Base-by-base conservation (phyloP, 2,113 vertebrate species). In the Platysternon megacephalum region DNA sequence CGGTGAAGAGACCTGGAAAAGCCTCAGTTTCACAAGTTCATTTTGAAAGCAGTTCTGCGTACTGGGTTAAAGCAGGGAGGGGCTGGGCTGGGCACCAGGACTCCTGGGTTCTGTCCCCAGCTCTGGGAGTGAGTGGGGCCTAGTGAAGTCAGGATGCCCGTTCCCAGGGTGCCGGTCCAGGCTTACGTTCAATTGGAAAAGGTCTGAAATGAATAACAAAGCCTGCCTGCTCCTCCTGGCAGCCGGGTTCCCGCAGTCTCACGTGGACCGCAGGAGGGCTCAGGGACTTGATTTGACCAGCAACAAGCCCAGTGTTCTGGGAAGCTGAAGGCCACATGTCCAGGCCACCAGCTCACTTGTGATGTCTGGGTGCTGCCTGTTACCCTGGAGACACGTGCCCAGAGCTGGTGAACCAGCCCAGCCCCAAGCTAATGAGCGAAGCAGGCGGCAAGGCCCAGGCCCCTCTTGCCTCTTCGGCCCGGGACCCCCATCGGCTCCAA, bases 221-320 rank as follows among this genome's bases (percentile, higher is more conserved):
- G 16, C 39, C 39, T 76, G 39, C n/a, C 61, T 9, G 35, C 93
- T 94, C 94, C 96, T 93, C 79, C 97, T 97, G 82, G 92, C 86
- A 96, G 7, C 24, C 12, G 0, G 8, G 84, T 52, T 78, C 29
- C 55, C 58, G 46, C 83, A 29, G 6, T 72, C 14, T 46, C 8
- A 49, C 61, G 79, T 84, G 32, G 65, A 55, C 0, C 0, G 29
- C 68, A 16, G 3, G 2, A 51, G 68, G 84, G 22, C 53, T 42
- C 46, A 0, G 0, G 51, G 32, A 81, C 58, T 1, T 0, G 85
- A 87, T 11, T 19, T 83, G 44, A 19, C 48, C 72, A 8, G 72
- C 39, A 76, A 76, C 22, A 42, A 44, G 11, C 42, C 24, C 68
- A 39, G 39, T 5, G 28, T 48, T 42, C 68, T 0, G 0, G 51